These are phyloP conservation scores for Dicranocentrus wangi DNA, from an alignment of 2,888 invertebrate species.

Conservation along the genomic window DNA sequence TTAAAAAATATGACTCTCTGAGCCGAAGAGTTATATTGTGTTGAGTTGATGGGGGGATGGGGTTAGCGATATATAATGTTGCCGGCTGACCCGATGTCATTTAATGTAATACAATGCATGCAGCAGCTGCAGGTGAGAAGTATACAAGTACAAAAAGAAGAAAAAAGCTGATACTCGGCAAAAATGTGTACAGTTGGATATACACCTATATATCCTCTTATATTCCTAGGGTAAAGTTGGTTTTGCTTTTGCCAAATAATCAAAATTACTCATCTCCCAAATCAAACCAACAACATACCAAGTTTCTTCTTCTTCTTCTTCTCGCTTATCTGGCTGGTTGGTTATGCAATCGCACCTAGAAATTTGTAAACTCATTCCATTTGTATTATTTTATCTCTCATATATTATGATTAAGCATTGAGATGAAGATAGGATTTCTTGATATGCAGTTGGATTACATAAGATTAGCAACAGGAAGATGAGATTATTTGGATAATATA, in stretches of 20 bases:
- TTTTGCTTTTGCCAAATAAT: conserved; percentile 47
- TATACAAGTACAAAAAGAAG: no score
- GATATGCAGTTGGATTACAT: conserved; percentile 39
- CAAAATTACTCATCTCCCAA: conserved; percentile 46
- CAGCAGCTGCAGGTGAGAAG: no score
- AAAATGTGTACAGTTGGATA: neutral
- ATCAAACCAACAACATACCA: conserved; percentile 43
- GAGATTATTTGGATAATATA: conserved; percentile 41
- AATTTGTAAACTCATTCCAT: conserved; percentile 36
- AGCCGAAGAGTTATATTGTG: neutral
- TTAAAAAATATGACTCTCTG: neutral
- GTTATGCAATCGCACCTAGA: conserved; percentile 57
- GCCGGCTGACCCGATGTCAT: conserved; percentile 45
- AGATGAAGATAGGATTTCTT: conserved; percentile 34
- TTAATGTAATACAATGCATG: conserved; percentile 34
- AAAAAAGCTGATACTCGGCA: no score
- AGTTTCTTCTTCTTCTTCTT: conserved; percentile 36
- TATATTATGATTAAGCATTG: conserved; percentile 40
- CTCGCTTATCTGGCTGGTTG: no score
- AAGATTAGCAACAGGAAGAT: conserved; percentile 48
- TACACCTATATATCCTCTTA: neutral
- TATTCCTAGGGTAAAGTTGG: neutral
- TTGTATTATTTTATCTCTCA: conserved; percentile 16
- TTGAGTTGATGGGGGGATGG: neutral
- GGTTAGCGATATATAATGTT: conserved; percentile 9